Base-by-base conservation (phyloP, 2,797 vertebrate species). In the Sebastes trivittatus region DNA sequence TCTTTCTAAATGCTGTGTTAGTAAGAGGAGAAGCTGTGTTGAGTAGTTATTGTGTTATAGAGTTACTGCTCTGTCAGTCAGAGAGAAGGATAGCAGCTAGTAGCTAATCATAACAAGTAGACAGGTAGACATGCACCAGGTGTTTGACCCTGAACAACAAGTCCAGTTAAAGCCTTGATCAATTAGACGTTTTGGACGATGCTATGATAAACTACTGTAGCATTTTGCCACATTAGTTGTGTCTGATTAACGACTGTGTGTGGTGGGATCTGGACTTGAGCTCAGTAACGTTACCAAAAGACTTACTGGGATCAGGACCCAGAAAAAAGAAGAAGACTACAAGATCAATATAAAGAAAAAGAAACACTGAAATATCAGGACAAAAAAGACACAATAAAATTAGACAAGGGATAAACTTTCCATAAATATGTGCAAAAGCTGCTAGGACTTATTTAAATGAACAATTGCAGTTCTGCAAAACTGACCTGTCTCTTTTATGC, bases 81-180 rank as follows among this genome's bases (percentile, higher is more conserved):
- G 25, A n/a, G 52, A 66, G 54, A 2, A 20, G 27, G 5, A 7
- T 55, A 5, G 8, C 14, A 11, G 42, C 20, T 69, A 11, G 62
- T 29, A 72, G 62, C 75, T 74, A 65, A 72, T 82, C 72, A 75
- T 79, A 88, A 78, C 46, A 68, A 22, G 46, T 5, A 38, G 23
- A 64, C 30, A 29, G 75, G 56, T 80, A 22, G 42, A 34, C 13
- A 11, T 72, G 55, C 5, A 38, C 36, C 36, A 38, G 36, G 36
- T 1, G 23, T 52, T 36, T 75, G 23, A 27, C 11, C 22, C 7
- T 1, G 1, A 9, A 7, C n/a, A 56, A 59, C 0, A 20, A 7
- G 29, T 3, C 2, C 0, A 20, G 0, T 11, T 16, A 42, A 3
- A 32, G 6, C 4, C 38, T 27, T n/a, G 9, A 20, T 67, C 29